Conservation (phyloP, 1,140 invertebrate genomes). For the Cotesia vestalis region DNA sequence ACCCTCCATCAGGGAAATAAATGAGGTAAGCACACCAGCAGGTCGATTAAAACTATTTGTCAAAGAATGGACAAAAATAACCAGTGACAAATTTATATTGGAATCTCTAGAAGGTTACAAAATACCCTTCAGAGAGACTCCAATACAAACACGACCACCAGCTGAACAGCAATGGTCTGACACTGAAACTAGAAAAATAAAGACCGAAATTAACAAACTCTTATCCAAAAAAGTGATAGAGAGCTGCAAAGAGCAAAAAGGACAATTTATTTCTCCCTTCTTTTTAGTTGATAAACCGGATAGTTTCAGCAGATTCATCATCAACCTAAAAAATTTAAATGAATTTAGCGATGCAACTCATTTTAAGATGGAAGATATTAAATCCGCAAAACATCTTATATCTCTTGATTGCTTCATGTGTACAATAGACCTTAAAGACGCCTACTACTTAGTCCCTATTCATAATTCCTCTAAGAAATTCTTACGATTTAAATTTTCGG, state of each 20-base stretch:
- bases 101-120: conserved; percentile 16
- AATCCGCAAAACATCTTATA: not conserved
- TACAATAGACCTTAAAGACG: conserved; percentile 20
- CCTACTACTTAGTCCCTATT: conserved; percentile 11
- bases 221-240: not conserved
- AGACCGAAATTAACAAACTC: not conserved
- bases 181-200: not conserved
- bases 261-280: conserved; percentile 1
- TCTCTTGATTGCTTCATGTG: conserved; percentile 9
- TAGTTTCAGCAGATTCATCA: not conserved
- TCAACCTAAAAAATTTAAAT: conserved; percentile 24
- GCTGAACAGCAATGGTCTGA: not conserved
- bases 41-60: conserved; percentile 1
- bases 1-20: not conserved
- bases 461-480: not conserved
- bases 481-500: conserved; percentile 5
- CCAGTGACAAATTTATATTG: conserved; percentile 20
- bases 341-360: not conserved
- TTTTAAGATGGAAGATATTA: conserved; percentile 23
- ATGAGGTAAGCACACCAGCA: conserved; percentile 1
- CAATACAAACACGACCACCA: not conserved
- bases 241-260: not conserved
- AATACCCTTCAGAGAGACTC: conserved; percentile 5
- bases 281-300: conserved; percentile 9
- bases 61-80: conserved; percentile 18